Conservation (phyloP, 2,888 invertebrate species). For the Brachylomia viminalis region DNA sequence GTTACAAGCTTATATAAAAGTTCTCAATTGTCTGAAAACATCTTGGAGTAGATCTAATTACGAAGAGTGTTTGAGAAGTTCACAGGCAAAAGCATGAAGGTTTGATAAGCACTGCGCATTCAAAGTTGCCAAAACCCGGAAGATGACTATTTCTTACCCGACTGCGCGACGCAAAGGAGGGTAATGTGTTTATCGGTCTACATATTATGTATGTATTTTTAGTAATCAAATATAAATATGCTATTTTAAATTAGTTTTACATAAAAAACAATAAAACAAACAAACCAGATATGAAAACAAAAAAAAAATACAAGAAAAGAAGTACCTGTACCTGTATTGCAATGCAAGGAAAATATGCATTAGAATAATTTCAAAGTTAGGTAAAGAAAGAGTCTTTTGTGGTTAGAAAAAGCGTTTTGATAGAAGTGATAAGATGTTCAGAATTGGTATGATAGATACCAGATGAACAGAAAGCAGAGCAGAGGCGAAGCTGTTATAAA, state of each 20-base stretch:
- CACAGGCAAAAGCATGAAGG: not conserved
- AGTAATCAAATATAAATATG: not conserved
- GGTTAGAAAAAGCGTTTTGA: conserved; percentile 13
- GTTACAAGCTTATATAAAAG: not conserved
- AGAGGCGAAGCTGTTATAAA: conserved; percentile 33
- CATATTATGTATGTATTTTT: not conserved
- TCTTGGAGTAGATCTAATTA: not conserved
- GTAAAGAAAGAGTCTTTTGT: not conserved
- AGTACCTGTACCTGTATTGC: conserved; percentile 15
- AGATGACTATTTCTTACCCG: not conserved
- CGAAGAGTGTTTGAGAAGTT: conserved; percentile 9
- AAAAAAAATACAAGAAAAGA: not conserved
- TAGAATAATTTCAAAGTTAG: conserved; percentile 26
- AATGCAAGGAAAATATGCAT: not conserved
- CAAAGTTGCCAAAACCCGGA: not conserved
- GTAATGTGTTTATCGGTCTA: not conserved
- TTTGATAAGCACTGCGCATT: conserved; percentile 5
- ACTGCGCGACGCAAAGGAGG: not conserved
- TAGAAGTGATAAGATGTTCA: conserved; percentile 3
- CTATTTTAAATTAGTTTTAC: not conserved
- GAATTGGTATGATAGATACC: conserved; percentile 11
- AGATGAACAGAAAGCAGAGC: conserved; percentile 30
- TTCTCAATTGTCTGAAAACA: conserved; percentile 11
- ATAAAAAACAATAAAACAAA: not conserved
- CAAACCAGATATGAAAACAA: not conserved